Conservation (phyloP, 2,113 vertebrate genomes). For the Bungarus multicinctus region DNA sequence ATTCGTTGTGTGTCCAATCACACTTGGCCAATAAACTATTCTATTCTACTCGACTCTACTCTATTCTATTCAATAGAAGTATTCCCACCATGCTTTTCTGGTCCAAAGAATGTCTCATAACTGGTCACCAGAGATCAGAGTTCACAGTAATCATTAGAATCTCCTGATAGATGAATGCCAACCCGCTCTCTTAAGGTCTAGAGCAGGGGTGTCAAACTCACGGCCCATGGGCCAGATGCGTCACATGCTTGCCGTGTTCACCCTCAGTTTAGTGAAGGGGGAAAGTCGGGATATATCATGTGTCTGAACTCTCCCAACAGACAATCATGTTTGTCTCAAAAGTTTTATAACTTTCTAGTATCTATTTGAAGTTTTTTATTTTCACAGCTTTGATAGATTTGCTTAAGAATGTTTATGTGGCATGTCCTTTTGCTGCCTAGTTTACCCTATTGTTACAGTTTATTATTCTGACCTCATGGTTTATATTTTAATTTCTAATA, state of each 20-base stretch:
- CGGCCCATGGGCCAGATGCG: too few species aligned
- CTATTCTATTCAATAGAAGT: background rate
- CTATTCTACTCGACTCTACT: too few species aligned
- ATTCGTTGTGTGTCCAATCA: too few species aligned
- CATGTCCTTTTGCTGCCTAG: background rate
- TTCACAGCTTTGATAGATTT: background rate
- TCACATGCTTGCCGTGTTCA: too few species aligned
- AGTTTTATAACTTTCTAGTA: background rate
- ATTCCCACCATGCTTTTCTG: background rate
- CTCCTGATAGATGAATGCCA: background rate
- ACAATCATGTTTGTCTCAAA: background rate
- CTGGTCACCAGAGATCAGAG: background rate
- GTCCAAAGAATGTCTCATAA: background rate
- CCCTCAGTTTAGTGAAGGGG: too few species aligned
- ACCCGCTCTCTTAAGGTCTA: background rate
- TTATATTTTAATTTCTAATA: background rate
- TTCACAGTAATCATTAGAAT: background rate
- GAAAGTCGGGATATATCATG: too few species aligned
- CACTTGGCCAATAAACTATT: too few species aligned
- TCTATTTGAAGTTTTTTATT: background rate
- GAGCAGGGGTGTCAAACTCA: too few species aligned
- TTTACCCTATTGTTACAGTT: background rate
- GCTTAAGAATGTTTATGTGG: background rate
- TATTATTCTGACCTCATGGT: background rate
- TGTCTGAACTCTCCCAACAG: background rate